phyloP scores from a whole-genome alignment of 2,888 invertebrate species.

The Troides oblongomaculatus region DNA sequence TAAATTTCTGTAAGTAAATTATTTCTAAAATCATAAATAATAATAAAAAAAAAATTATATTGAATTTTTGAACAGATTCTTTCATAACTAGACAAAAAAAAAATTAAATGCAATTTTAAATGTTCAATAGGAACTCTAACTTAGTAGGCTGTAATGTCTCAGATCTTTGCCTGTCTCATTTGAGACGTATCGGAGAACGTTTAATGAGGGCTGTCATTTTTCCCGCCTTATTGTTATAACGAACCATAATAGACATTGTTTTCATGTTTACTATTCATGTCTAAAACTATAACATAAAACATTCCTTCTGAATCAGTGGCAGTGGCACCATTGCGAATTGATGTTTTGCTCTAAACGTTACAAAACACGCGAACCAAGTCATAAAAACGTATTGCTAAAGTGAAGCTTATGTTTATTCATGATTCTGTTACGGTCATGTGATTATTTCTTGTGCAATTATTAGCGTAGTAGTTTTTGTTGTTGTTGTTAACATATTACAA shows the following conservation, averaged over 20 bases:
- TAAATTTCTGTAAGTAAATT: no score
- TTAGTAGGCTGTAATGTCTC: background rate
- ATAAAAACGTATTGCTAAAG: constrained; percentile 7
- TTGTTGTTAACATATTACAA: background rate
- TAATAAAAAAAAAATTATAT: no score
- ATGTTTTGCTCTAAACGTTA: constrained; percentile 6
- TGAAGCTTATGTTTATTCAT: background rate
- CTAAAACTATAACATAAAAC: background rate
- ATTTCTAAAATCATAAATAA: no score
- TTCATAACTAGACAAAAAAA: no score
- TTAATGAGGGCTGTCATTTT: background rate
- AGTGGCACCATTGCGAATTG: constrained; percentile 13
- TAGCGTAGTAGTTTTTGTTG: background rate
- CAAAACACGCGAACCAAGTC: constrained; percentile 5
- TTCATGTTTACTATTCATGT: background rate
- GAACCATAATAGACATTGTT: background rate
- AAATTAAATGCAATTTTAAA: no score
- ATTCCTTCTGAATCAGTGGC: constrained; percentile 13
- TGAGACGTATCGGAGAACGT: background rate
- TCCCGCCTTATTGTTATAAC: no score
- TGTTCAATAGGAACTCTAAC: background rate
- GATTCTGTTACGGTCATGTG: background rate
- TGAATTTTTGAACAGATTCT: no score
- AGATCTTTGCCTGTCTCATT: background rate
- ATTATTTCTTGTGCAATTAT: background rate